Evolutionary conservation across 92 coral and sea anemone genomes (phyloP), one percentile per base, ranked within the genome.

Genomic region (Paramuricea clavata): DNA sequence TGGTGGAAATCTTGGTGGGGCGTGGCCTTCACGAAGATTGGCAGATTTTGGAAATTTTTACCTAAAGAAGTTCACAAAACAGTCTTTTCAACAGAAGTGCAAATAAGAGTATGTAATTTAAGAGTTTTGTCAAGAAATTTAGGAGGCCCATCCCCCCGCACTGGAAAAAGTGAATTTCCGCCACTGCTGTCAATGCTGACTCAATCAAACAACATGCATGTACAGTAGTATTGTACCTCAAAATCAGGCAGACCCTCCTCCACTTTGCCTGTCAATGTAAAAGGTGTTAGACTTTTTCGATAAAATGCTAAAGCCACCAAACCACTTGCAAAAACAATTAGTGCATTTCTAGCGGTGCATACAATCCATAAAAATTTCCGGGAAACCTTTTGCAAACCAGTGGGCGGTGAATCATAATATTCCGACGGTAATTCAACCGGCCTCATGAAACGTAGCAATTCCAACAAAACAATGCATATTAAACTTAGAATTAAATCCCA

Each of bases 291-390:
- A 35, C 87, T 12, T 28, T 86, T 71, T 28, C 85, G 52, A 22
- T 91, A 88, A 42, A 87, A 92, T 73, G 94, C 94, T 74, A 75
- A 78, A 12, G 92, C 98, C 39, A 97, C 42, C 16, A 74, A 52
- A 16, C 95, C 78, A 22, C 98, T 98, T 56, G 89, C 57, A 49
- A 97, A 47, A 27, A 97, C 95, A 31, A 92, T 90, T 31, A 97
- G 76, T 22, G 97, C 97, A 89, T 97, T 97, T 80, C 99, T 85
- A 32, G 91, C 98, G n/a, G 93, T 92, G 27, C 95, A 64, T 43
- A 88, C 81, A 35, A 91, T 25, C 99, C 99, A 97, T 34, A 97
- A 79, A 42, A 95, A 80, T 87, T 97, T 97, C 74, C 95, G 85
- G 78, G 95, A 85, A 12, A 86, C 59, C 57, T 88, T 90, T 85